Base-by-base conservation (phyloP, 53 echinoderm and acorn worm genomes). In the Glandiceps talaboti region DNA sequence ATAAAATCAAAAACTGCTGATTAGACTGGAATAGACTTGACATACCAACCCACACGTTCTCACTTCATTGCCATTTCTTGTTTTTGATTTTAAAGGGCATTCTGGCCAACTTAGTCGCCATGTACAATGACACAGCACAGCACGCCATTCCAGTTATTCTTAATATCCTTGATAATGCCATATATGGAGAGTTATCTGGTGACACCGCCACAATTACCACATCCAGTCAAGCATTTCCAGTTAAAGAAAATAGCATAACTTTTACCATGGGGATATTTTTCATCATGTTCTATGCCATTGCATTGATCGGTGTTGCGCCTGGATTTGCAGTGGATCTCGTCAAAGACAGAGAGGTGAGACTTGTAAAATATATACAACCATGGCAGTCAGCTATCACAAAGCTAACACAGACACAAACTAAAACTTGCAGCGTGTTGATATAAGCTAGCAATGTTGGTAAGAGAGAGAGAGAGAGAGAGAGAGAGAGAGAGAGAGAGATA, bases 331-430 rank as follows among this genome's bases (percentile, higher is more conserved):
- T 81, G 26, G 83, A 83, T 77, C 72, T 79, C 1, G 85, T 92
- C 81, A 92, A 84, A 33, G 92, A 92, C n/a, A 77, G 87, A 85
- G 80, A 92, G 89, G 92, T 92, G 76, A 73, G 73, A 32, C n/a
- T n/a, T n/a, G n/a, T n/a, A n/a, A n/a, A n/a, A n/a, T n/a, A n/a
- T n/a, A n/a, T n/a, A n/a, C n/a, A n/a, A n/a, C n/a, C n/a, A n/a
- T n/a, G n/a, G n/a, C n/a, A n/a, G n/a, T n/a, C n/a, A n/a, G n/a
- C n/a, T n/a, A n/a, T n/a, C n/a, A n/a, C n/a, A n/a, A n/a, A n/a
- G n/a, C n/a, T n/a, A n/a, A n/a, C n/a, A n/a, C n/a, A n/a, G n/a
- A n/a, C n/a, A n/a, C n/a, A n/a, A n/a, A n/a, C n/a, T n/a, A n/a
- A n/a, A n/a, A n/a, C n/a, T n/a, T n/a, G n/a, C n/a, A n/a, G n/a